Percentiles rank a stretch among this genome's conserved stretches.
Evolutionary conservation across 2,113 vertebrate genomes (phyloP).

Genomic region (Phainopepla nitens): DNA sequence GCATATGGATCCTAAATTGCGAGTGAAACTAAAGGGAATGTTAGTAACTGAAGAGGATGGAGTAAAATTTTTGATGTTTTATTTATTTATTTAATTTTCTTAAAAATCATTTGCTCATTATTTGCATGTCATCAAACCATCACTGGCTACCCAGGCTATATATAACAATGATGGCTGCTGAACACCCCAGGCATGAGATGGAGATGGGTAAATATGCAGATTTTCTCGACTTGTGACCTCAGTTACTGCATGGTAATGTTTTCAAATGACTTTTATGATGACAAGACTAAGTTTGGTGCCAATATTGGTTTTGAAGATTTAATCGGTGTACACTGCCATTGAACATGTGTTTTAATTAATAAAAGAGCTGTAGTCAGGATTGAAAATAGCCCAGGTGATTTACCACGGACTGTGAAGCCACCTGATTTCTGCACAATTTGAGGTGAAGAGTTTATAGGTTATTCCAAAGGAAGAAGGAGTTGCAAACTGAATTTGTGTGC

Average conservation of each 20-base stretch:
- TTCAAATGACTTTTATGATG: constrained; percentile 63
- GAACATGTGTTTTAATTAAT: constrained; percentile 41
- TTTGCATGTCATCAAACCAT: constrained; percentile 18
- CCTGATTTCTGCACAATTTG: constrained; percentile 30
- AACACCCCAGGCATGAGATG: constrained; percentile 12
- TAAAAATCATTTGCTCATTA: not conserved
- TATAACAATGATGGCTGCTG: constrained; percentile 3
- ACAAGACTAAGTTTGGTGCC: constrained; percentile 41
- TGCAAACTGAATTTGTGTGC: constrained; percentile 40
- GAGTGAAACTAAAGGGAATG: constrained; percentile 51
- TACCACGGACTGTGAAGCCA: not conserved
- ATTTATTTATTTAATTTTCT: not conserved
- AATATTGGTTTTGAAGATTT: constrained; percentile 45
- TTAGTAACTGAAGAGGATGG: constrained; percentile 19
- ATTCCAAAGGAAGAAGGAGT: constrained; percentile 45
- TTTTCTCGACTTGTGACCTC: constrained; percentile 51
- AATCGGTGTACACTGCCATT: not conserved
- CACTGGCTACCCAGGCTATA: not conserved
- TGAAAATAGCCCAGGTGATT: constrained; percentile 15
- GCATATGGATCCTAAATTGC: constrained; percentile 61
- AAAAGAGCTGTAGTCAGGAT: not conserved
- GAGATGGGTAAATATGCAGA: constrained; percentile 55
- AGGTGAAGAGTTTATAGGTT: constrained; percentile 35
- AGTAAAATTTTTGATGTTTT: not conserved
- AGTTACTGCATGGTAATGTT: constrained; percentile 46